phyloP scores from a whole-genome alignment of 2,113 vertebrate species.

The Struthio camelus region DNA sequence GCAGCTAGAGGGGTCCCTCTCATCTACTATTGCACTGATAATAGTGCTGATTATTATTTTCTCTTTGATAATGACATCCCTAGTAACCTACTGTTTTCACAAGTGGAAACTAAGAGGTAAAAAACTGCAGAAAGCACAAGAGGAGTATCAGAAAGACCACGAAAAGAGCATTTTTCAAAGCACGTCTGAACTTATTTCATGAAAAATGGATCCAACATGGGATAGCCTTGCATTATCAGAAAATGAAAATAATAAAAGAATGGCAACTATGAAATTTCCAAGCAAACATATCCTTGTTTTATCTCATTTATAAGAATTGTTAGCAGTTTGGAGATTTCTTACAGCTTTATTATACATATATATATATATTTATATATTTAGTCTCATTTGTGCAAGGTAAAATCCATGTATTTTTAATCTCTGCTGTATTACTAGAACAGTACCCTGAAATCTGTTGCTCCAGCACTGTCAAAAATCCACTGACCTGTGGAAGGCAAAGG shows the following conservation, averaged over 20 bases:
- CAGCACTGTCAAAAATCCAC: background rate
- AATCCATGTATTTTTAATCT: slow-evolving; percentile 14
- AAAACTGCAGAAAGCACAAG: slow-evolving; percentile 75
- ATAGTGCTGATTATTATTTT: slow-evolving; percentile 71
- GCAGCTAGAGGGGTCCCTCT: slow-evolving; percentile 66
- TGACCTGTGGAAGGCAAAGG: background rate
- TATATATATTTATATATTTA: slow-evolving; percentile 50
- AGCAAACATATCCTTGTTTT: slow-evolving; percentile 11
- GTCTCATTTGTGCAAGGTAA: slow-evolving; percentile 30
- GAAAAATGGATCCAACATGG: background rate
- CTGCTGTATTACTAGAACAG: background rate
- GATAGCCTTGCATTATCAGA: background rate
- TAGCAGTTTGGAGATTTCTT: slow-evolving; percentile 54
- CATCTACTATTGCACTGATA: slow-evolving; percentile 73
- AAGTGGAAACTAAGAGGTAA: slow-evolving; percentile 75
- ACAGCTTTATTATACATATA: slow-evolving; percentile 25
- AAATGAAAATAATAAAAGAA: background rate
- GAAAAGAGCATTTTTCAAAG: slow-evolving; percentile 67
- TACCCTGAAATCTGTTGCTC: background rate
- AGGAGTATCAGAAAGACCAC: slow-evolving; percentile 78
- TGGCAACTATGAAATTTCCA: background rate
- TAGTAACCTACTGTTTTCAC: slow-evolving; percentile 78
- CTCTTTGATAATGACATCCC: slow-evolving; percentile 69
- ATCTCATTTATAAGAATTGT: slow-evolving; percentile 29
- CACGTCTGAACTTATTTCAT: slow-evolving; percentile 49